phyloP scores from a whole-genome alignment of 2,113 vertebrate species.

The Macrotis lagotis region DNA sequence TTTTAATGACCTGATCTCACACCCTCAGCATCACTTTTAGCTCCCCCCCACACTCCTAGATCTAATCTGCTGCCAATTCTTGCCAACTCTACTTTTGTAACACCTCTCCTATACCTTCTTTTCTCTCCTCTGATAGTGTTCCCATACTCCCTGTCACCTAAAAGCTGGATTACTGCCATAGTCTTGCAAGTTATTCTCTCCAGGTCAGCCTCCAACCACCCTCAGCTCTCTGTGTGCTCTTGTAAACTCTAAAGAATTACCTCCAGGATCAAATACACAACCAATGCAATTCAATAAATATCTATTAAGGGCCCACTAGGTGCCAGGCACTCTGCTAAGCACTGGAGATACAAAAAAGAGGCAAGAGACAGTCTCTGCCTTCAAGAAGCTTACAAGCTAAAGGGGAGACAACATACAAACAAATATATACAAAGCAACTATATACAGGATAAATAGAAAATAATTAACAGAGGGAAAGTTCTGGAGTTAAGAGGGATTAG shows the following conservation, averaged over 20 bases:
- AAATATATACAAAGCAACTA: no score
- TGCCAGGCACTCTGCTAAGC: no score
- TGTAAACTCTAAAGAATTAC: background rate
- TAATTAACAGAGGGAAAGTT: no score
- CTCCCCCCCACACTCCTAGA: background rate
- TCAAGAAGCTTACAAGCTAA: no score
- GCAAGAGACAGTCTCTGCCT: no score
- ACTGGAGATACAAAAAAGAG: no score
- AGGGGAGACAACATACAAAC: no score
- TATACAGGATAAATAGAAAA: no score
- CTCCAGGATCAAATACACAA: background rate
- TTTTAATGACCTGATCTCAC: background rate
- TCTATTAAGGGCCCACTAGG: background rate
- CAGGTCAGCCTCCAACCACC: background rate
- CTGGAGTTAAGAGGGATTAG: no score
- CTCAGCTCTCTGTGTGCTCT: background rate
- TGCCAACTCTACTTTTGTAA: background rate
- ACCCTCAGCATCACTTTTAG: background rate
- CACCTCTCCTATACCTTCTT: background rate
- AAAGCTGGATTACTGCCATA: background rate
- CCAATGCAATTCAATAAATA: background rate
- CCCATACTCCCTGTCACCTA: background rate
- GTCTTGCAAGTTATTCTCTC: background rate
- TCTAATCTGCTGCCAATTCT: background rate
- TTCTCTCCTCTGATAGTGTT: background rate